Evolutionary conservation across 2,797 vertebrate species (phyloP).

Genomic region (Tragelaphus eurycerus): DNA sequence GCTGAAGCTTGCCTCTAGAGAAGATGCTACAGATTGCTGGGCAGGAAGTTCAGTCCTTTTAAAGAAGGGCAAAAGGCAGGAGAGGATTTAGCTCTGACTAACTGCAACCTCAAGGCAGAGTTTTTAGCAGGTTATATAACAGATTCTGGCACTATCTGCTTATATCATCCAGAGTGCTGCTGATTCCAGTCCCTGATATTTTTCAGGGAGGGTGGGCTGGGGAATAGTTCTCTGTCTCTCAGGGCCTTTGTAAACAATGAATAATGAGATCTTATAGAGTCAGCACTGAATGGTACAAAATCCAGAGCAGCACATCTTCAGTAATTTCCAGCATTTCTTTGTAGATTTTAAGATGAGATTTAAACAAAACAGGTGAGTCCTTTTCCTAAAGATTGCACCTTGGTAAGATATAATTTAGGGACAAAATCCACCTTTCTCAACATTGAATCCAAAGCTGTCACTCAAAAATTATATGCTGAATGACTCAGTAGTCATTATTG

Average conservation of each 20-base stretch:
- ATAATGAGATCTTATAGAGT: not conserved
- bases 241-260: slow-evolving; percentile 10
- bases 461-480: not conserved
- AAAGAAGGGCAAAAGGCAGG: not conserved
- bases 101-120: not conserved
- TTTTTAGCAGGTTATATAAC: slow-evolving; percentile 10
- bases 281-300: not conserved
- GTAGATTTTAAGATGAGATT: slow-evolving; percentile 30
- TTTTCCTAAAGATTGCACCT: not conserved
- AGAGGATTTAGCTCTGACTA: not conserved
- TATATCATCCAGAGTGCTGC: not conserved
- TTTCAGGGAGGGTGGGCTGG: not conserved
- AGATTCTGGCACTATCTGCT: slow-evolving; percentile 1
- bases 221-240: not conserved
- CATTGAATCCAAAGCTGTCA: not conserved
- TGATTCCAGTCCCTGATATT: not conserved
- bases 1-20: not conserved
- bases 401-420: not conserved
- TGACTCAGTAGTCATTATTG: not conserved
- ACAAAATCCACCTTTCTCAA: slow-evolving; percentile 17
- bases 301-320: not conserved
- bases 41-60: not conserved
- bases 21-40: not conserved
- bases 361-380: not conserved
- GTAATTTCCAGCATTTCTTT: not conserved